Conservation (phyloP, 1,140 invertebrate species). For the Platorchestia sp. region DNA sequence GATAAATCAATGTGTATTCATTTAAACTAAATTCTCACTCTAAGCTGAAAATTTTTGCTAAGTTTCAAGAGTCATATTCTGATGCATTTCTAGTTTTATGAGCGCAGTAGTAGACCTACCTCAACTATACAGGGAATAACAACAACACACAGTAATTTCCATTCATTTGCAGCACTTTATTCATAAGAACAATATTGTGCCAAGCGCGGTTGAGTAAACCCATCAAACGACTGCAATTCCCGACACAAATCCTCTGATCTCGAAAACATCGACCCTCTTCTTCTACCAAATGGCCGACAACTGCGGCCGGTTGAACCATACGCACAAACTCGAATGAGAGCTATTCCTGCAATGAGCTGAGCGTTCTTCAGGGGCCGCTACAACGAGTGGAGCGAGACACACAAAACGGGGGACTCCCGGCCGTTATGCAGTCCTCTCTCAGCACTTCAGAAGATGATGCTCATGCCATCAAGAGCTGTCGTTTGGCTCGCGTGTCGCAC, state of each 20-base stretch:
- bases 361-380: neutral
- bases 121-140: too few relatives aligned
- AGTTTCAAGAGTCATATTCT: too few relatives aligned
- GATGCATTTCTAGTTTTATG: too few relatives aligned
- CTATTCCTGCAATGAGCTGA: neutral
- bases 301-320: neutral
- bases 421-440: neutral
- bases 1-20: too few relatives aligned
- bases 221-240: neutral
- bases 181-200: too few relatives aligned
- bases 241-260: neutral
- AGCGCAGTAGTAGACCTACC: too few relatives aligned
- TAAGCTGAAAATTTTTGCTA: too few relatives aligned
- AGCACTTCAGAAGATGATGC: neutral
- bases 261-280: neutral
- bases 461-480: neutral
- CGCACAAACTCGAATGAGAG: neutral
- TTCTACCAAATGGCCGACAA: neutral
- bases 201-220: neutral
- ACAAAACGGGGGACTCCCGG: neutral
- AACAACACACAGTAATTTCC: too few relatives aligned
- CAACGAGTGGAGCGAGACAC: neutral
- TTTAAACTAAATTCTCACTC: too few relatives aligned
- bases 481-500: neutral
- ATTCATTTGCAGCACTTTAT: too few relatives aligned